Percentiles rank a stretch among this genome's conserved stretches.
Evolutionary conservation across 2,888 invertebrate genomes (phyloP).

Genomic region (Pantelozetes paolii): DNA sequence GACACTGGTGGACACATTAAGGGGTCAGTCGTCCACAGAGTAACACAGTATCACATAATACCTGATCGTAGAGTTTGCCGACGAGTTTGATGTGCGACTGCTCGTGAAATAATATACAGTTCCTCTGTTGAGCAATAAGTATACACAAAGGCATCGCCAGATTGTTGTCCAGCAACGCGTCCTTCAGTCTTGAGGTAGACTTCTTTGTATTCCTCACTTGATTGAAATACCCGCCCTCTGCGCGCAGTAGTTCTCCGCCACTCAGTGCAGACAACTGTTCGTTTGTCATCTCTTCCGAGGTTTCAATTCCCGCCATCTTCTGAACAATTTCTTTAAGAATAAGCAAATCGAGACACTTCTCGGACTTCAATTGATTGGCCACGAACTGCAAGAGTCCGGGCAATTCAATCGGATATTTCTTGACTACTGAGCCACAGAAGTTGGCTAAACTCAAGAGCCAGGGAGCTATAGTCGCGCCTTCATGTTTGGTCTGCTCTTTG

Average conservation of each 20-base stretch:
- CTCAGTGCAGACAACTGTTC: conserved; percentile 96
- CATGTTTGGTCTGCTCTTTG: conserved; percentile 69
- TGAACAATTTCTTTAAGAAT: conserved; percentile 95
- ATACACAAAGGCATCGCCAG: conserved; percentile 88
- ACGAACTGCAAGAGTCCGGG: conserved; percentile 93
- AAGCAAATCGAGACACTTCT: conserved; percentile 77
- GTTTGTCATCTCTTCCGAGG: conserved; percentile 88
- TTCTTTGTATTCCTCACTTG: conserved; percentile 95
- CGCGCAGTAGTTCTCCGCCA: conserved; percentile 89
- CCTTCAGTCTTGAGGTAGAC: conserved; percentile 87
- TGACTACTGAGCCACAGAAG: conserved; percentile 93
- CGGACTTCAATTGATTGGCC: conserved; percentile 90
- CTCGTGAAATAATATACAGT: conserved; percentile 82
- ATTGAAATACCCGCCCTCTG: conserved; percentile 96
- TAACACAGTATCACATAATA: conserved; percentile 78
- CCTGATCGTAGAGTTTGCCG: conserved; percentile 69
- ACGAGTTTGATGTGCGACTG: conserved; percentile 64
- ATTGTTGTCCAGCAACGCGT: conserved; percentile 87
- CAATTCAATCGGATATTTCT: conserved; percentile 93
- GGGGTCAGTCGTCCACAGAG: not conserved
- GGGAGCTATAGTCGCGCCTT: conserved; percentile 82
- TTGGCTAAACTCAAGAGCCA: conserved; percentile 74
- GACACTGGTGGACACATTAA: conserved; percentile 60
- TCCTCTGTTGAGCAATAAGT: conserved; percentile 92
- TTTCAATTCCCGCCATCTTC: conserved; percentile 99